Evolutionary conservation across 2,888 invertebrate species (phyloP), one percentile per base, ranked within the genome.

Genomic region (Dioctria rufipes): DNA sequence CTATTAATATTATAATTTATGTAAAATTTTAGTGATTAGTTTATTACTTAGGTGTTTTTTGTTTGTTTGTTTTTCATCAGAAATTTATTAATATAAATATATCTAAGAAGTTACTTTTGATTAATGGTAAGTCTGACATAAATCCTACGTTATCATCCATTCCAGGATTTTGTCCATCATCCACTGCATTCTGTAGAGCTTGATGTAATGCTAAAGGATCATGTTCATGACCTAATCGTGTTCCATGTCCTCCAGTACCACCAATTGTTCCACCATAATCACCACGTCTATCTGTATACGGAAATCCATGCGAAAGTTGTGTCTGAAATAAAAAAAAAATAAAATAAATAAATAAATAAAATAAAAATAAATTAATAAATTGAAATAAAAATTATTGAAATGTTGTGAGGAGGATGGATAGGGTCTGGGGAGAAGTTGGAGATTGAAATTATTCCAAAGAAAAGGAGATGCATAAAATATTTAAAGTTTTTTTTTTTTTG

Each of bases 121-220:
- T 92, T 86, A 96, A 91, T 85, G 96, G 96, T 88, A 96, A 92
- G 88, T 96, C 96, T 85, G 95, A 95, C 92, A 96, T 96, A 90
- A 96, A 96, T 75, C 95, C 95, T 84, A 93, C 92, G 85, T 95
- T 95, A 87, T 96, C 96, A 88, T 96, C 96, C 90, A 96, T 93
- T 85, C 94, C 94, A 84, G 94, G 92, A 88, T 94, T 94, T 93
- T 95, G 92, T 83, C 90, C 90, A 85, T 91, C 90, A 83, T 90
- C 90, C 25, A 89, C 89, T 8, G 94, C 92, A 85, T 94, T 93
- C 84, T 94, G 94, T 80, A 96, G 90, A n/a, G 95, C 95, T 88
- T 95, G 94, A 87, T 96, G 96, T 77, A 96, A 89, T 73, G 94
- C 94, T 84, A 95, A 90, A 82, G 95, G 93, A 86, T 93, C 93